Conservation (phyloP, 2,888 invertebrate species). For the Adela reaumurella region DNA sequence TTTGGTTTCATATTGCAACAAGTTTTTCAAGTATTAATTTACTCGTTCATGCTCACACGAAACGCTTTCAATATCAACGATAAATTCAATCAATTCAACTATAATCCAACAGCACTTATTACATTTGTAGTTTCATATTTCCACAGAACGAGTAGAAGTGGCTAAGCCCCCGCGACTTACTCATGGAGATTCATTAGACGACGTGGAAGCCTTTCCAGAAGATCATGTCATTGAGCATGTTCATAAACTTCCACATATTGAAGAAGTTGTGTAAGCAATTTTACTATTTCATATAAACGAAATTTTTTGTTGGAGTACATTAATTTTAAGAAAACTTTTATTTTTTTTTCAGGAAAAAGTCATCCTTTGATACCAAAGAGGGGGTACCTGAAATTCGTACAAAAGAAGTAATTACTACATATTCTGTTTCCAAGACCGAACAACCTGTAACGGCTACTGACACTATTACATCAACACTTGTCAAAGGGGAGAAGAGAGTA, state of each 20-base stretch:
- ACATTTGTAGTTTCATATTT: no score
- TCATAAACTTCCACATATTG: slow-evolving; percentile 44
- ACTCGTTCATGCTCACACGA: no score
- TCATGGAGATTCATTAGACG: slow-evolving; percentile 50
- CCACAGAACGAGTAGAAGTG: slow-evolving; percentile 1
- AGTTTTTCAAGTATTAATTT: no score
- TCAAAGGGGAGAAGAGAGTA: neutral
- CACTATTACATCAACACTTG: slow-evolving; percentile 10
- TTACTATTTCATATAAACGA: no score
- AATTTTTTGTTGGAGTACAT: no score
- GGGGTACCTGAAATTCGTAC: slow-evolving; percentile 18
- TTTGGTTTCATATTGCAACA: no score
- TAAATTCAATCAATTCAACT: no score
- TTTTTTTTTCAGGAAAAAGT: neutral
- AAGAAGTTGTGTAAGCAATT: slow-evolving; percentile 37
- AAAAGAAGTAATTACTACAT: slow-evolving; percentile 23
- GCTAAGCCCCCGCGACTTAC: slow-evolving; percentile 31
- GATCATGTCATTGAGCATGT: slow-evolving; percentile 44
- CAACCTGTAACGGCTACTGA: slow-evolving; percentile 19
- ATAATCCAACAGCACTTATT: no score
- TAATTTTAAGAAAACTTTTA: neutral
- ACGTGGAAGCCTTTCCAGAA: slow-evolving; percentile 51
- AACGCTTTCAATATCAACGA: no score
- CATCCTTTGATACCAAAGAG: neutral
- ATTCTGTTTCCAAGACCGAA: slow-evolving; percentile 18